Conservation (phyloP, 2,797 vertebrate genomes). For the Sebastes reedi region DNA sequence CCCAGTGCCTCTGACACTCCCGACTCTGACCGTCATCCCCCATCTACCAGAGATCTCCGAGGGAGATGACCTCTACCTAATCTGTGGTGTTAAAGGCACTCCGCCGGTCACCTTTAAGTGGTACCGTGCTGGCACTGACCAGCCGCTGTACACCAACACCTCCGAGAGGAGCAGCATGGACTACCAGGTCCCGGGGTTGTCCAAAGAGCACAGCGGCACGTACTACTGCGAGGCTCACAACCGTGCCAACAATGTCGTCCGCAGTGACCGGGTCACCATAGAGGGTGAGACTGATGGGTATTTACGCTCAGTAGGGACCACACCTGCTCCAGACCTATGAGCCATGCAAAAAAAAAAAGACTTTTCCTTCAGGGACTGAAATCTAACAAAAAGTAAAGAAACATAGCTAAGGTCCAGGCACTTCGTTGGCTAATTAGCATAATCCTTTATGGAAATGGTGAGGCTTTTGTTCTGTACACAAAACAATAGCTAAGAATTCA, state of each 20-base stretch:
- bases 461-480: not conserved
- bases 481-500: not conserved
- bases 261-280: constrained; percentile 43
- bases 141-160: constrained; percentile 15
- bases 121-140: constrained; percentile 30
- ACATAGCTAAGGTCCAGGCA: not conserved
- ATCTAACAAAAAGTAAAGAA: not conserved
- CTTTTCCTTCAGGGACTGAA: not conserved
- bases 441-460: too few relatives aligned
- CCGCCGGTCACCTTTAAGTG: constrained; percentile 76
- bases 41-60: constrained; percentile 48
- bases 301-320: not conserved
- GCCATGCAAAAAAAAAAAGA: not conserved
- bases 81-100: constrained; percentile 70
- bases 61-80: constrained; percentile 60
- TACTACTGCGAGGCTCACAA: constrained; percentile 80
- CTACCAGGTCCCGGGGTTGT: constrained; percentile 1
- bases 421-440: not conserved
- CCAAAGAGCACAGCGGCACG: constrained; percentile 48
- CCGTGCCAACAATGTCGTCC: constrained; percentile 36
- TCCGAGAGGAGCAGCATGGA: not conserved
- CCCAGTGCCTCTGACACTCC: constrained; percentile 67
- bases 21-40: constrained; percentile 55
- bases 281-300: constrained; percentile 54
- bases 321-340: not conserved